Evolutionary conservation across 1,140 invertebrate genomes (phyloP).

Genomic region (Drosophila sturtevanti): DNA sequence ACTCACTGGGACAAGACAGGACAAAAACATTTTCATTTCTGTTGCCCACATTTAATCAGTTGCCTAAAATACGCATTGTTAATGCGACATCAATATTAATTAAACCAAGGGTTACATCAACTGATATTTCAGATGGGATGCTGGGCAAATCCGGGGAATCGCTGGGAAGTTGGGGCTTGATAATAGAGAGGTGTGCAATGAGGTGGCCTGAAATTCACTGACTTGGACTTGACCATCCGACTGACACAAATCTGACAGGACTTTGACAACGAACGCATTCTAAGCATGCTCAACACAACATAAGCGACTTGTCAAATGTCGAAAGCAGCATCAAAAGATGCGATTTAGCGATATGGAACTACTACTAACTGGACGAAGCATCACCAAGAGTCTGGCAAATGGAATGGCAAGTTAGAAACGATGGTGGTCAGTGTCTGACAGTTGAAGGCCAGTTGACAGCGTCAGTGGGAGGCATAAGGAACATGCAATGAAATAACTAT

Average conservation of each 20-base stretch:
- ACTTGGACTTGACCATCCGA: constrained; percentile 18
- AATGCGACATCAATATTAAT: constrained; percentile 79
- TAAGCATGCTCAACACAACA: constrained; percentile 70
- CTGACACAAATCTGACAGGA: constrained; percentile 76
- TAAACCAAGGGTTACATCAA: constrained; percentile 30
- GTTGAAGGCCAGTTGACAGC: constrained; percentile 48
- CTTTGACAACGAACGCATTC: constrained; percentile 78
- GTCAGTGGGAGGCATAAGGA: background rate
- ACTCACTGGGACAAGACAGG: constrained; percentile 9
- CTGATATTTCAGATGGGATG: background rate
- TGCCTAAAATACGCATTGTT: constrained; percentile 59
- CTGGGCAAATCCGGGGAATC: too few species aligned
- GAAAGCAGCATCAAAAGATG: constrained; percentile 71
- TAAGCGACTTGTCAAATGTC: constrained; percentile 79
- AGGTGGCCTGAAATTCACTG: constrained; percentile 1
- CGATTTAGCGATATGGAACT: constrained; percentile 57
- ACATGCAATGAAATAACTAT: constrained; percentile 4
- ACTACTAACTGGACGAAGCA: constrained; percentile 23
- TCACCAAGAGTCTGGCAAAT: constrained; percentile 20
- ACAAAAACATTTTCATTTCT: constrained; percentile 48
- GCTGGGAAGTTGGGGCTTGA: background rate
- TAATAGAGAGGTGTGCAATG: background rate
- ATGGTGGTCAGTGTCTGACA: constrained; percentile 39
- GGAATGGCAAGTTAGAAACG: constrained; percentile 25
- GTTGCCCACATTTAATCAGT: constrained; percentile 72